Evolutionary conservation across 2,888 invertebrate species (phyloP).

Genomic region (Pyrocoelia pectoralis): DNA sequence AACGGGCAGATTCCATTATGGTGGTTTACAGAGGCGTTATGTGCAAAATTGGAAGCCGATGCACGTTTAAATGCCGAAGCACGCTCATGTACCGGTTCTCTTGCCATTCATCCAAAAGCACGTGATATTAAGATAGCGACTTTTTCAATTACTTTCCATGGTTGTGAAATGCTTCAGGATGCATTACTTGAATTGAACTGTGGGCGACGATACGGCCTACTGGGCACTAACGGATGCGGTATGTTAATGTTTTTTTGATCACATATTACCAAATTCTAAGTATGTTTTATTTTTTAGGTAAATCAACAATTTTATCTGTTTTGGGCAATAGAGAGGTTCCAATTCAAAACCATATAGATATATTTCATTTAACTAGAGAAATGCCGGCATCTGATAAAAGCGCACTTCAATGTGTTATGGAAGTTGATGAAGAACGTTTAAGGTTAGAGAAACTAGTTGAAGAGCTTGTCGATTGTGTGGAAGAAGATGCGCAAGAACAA

Average conservation of each 20-base stretch:
- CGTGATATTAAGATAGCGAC: conserved; percentile 96
- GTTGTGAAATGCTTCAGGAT: conserved; percentile 94
- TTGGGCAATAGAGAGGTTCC: conserved; percentile 94
- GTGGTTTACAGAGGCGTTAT: conserved; percentile 73
- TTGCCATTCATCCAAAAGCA: conserved; percentile 94
- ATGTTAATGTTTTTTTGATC: conserved; percentile 47
- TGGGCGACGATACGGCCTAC: conserved; percentile 91
- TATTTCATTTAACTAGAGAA: conserved; percentile 95
- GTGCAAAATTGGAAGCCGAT: conserved; percentile 87
- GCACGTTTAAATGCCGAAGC: conserved; percentile 94
- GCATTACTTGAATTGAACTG: conserved; percentile 97
- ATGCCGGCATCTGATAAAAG: conserved; percentile 98
- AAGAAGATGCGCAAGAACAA: conserved; percentile 94
- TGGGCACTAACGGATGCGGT: conserved; percentile 98
- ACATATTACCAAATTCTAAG: too few species aligned
- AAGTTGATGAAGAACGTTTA: conserved; percentile 94
- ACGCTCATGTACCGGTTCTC: conserved; percentile 91
- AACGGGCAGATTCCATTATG: background rate
- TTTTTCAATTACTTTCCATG: conserved; percentile 98
- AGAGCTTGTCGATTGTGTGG: conserved; percentile 82
- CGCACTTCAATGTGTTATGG: conserved; percentile 96
- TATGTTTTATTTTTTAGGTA: conserved; percentile 66
- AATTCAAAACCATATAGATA: conserved; percentile 96
- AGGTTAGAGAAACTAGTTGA: conserved; percentile 93
- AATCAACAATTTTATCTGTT: conserved; percentile 92